These are phyloP conservation scores for Hemicentrotus pulcherrimus DNA, from an alignment of 35 echinoderm and acorn worm genomes.

Conservation along the genomic window DNA sequence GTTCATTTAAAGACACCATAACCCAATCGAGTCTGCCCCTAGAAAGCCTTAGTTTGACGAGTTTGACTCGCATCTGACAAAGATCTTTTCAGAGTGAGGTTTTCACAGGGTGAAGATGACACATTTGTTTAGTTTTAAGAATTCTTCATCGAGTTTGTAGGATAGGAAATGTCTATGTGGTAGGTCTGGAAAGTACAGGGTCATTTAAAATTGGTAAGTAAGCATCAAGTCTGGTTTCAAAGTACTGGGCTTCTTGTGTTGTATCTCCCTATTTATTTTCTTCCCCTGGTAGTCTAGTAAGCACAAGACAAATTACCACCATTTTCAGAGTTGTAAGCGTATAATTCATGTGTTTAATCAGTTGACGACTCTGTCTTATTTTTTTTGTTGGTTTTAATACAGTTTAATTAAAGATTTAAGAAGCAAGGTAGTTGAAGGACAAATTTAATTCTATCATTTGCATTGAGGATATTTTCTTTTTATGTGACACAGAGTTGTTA, in stretches of 20 bases:
- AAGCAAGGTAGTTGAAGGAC: too few relatives aligned
- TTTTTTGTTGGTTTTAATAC: too few relatives aligned
- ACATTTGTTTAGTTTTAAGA: neutral
- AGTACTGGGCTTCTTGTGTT: neutral
- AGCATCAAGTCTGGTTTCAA: neutral
- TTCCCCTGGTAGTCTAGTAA: neutral
- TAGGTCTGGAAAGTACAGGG: neutral
- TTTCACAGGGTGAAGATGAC: neutral
- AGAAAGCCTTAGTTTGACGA: too few relatives aligned
- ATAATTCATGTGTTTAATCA: too few relatives aligned
- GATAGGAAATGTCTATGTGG: neutral
- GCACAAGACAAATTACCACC: neutral
- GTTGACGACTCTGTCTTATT: too few relatives aligned
- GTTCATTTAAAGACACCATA: too few relatives aligned
- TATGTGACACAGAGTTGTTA: too few relatives aligned
- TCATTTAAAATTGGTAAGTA: neutral
- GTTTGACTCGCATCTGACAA: too few relatives aligned
- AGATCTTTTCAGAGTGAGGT: neutral
- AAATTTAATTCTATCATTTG: too few relatives aligned
- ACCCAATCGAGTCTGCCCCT: too few relatives aligned
- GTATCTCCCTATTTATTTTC: neutral
- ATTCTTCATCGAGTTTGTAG: neutral
- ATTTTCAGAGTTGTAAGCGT: neutral
- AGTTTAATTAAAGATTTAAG: too few relatives aligned
- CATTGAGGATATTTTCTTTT: too few relatives aligned